Evolutionary conservation across 1,140 invertebrate species (phyloP).

Genomic region (Oppia nitens): DNA sequence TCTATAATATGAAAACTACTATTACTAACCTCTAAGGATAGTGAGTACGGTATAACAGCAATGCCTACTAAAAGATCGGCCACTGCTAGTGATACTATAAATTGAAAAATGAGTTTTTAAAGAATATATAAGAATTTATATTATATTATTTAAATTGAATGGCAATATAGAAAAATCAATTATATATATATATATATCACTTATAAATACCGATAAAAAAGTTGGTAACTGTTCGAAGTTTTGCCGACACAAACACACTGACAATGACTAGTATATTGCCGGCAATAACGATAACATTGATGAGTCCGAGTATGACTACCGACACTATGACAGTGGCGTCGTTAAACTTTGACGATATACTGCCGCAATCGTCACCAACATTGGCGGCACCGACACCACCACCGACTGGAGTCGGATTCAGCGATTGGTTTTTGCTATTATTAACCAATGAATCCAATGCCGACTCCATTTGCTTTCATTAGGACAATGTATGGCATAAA

Average conservation of each 20-base stretch:
- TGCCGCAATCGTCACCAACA: conserved; percentile 7
- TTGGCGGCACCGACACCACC: not conserved
- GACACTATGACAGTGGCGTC: conserved; percentile 51
- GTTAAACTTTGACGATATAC: conserved; percentile 21
- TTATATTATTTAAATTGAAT: not conserved
- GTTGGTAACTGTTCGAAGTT: conserved; percentile 79
- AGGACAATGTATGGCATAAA: no score
- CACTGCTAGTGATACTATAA: conserved; percentile 62
- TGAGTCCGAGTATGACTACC: conserved; percentile 53
- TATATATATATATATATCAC: no score
- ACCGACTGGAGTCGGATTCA: not conserved
- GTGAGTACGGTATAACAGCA: conserved; percentile 74
- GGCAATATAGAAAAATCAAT: not conserved
- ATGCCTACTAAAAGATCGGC: conserved; percentile 79
- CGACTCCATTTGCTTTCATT: no score
- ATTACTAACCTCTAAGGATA: conserved; percentile 62
- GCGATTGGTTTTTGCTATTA: not conserved
- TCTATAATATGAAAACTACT: not conserved
- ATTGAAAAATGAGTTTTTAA: not conserved
- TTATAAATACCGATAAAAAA: conserved; percentile 49
- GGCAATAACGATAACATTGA: conserved; percentile 66
- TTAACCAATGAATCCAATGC: not conserved
- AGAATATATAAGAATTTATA: conserved; percentile 1
- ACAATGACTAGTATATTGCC: conserved; percentile 77
- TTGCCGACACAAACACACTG: conserved; percentile 68